Conservation (phyloP, 2,797 vertebrate species). For the Micrastur ruficollis region DNA sequence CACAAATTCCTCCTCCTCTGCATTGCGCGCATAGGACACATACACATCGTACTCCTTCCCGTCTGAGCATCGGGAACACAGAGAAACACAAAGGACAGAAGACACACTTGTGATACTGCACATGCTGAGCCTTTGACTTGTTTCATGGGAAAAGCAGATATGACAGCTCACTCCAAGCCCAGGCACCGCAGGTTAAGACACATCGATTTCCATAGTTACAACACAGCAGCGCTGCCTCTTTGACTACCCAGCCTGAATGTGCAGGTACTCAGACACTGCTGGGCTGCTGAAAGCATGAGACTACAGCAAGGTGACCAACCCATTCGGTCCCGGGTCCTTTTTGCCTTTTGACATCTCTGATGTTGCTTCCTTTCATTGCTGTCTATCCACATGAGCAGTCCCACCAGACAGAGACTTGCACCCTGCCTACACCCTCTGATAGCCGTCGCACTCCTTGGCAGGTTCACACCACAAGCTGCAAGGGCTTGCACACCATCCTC, state of each 20-base stretch:
- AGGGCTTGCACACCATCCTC: not conserved
- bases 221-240: not conserved
- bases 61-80: conserved; percentile 67
- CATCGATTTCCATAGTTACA: not conserved
- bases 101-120: not conserved
- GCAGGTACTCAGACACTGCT: not conserved
- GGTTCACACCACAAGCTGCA: not conserved
- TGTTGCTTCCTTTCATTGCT: not conserved
- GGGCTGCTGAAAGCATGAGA: not conserved
- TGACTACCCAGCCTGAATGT: not conserved
- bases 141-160: not conserved
- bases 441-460: not conserved
- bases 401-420: conserved; percentile 9
- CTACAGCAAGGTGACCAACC: not conserved
- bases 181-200: not conserved
- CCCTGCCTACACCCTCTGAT: not conserved
- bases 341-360: not conserved
- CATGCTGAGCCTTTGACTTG: not conserved
- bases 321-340: not conserved
- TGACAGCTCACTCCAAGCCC: not conserved
- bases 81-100: not conserved
- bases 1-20: conserved; percentile 95
- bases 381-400: not conserved
- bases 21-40: conserved; percentile 92
- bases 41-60: conserved; percentile 95